phyloP scores from a whole-genome alignment of 2,797 vertebrate species.

The Myripristis murdjan region DNA sequence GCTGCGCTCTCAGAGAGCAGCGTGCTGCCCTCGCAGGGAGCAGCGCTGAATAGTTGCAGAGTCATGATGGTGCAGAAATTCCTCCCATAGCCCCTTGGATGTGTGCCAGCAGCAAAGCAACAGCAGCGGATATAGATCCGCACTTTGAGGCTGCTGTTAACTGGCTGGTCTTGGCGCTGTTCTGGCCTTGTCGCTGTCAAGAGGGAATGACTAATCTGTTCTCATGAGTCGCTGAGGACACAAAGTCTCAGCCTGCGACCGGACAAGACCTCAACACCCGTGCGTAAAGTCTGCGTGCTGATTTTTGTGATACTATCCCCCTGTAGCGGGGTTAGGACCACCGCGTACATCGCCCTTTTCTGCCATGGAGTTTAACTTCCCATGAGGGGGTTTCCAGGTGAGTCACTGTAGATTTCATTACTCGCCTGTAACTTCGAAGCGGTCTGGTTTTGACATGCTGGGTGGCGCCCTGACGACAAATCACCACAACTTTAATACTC shows the following conservation, averaged over 20 bases:
- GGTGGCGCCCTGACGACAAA: constrained; percentile 31
- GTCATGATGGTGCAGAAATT: constrained; percentile 80
- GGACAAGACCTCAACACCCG: not conserved
- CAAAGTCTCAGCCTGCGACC: not conserved
- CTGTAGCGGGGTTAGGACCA: too few relatives aligned
- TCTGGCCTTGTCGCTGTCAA: not conserved
- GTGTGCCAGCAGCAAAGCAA: constrained; percentile 8
- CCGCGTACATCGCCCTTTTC: not conserved
- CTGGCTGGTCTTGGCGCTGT: not conserved
- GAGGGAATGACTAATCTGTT: not conserved
- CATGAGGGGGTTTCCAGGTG: constrained; percentile 30
- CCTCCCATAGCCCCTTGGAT: constrained; percentile 39
- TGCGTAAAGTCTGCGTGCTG: constrained; percentile 11
- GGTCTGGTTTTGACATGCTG: not conserved
- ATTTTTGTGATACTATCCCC: not conserved
- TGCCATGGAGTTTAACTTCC: not conserved
- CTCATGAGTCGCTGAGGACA: not conserved
- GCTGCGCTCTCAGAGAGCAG: constrained; percentile 30
- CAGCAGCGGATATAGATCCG: not conserved
- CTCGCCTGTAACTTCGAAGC: too few relatives aligned
- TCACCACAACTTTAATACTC: not conserved
- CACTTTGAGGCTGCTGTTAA: not conserved
- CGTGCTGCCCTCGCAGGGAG: constrained; percentile 16
- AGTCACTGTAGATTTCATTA: constrained; percentile 29
- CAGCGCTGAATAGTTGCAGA: constrained; percentile 70